Evolutionary conservation across 2,888 invertebrate species (phyloP).

Genomic region (Craniophora ligustri): DNA sequence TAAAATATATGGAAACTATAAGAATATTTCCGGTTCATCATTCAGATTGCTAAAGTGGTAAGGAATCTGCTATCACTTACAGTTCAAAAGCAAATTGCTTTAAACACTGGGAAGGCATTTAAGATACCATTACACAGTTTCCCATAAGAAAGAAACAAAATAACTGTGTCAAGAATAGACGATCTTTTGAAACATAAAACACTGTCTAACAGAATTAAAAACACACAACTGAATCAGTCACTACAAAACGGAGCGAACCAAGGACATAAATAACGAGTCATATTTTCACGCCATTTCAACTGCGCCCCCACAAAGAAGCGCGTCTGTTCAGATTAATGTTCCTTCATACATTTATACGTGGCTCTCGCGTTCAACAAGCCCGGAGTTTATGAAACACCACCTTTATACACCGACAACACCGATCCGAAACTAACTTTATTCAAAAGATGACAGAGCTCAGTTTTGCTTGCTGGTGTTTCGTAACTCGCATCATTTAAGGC

Average conservation of each 20-base stretch:
- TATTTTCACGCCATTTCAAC: constrained; percentile 88
- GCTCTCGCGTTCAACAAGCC: constrained; percentile 73
- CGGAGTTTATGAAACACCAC: constrained; percentile 60
- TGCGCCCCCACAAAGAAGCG: constrained; percentile 83
- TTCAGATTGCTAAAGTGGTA: too few relatives aligned
- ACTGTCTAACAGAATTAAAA: constrained; percentile 9
- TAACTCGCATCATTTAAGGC: constrained; percentile 54
- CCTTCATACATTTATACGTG: constrained; percentile 85
- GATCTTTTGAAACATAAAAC: background rate
- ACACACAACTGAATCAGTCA: constrained; percentile 35
- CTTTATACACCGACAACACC: constrained; percentile 33
- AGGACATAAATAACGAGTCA: constrained; percentile 84
- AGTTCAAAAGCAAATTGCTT: too few relatives aligned
- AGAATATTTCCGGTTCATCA: too few relatives aligned
- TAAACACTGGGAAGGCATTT: too few relatives aligned
- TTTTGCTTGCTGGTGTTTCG: constrained; percentile 3
- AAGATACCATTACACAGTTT: too few relatives aligned
- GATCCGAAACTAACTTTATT: constrained; percentile 49
- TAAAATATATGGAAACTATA: too few relatives aligned
- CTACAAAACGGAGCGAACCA: constrained; percentile 55
- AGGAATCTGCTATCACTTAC: too few relatives aligned
- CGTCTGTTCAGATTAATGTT: constrained; percentile 87
- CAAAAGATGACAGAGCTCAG: background rate
- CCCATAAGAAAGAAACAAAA: too few relatives aligned
- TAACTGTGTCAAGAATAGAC: too few relatives aligned